Evolutionary conservation across 2,113 vertebrate species (phyloP), one percentile per base, ranked within the genome.

Genomic region (Hymenochirus boettgeri): DNA sequence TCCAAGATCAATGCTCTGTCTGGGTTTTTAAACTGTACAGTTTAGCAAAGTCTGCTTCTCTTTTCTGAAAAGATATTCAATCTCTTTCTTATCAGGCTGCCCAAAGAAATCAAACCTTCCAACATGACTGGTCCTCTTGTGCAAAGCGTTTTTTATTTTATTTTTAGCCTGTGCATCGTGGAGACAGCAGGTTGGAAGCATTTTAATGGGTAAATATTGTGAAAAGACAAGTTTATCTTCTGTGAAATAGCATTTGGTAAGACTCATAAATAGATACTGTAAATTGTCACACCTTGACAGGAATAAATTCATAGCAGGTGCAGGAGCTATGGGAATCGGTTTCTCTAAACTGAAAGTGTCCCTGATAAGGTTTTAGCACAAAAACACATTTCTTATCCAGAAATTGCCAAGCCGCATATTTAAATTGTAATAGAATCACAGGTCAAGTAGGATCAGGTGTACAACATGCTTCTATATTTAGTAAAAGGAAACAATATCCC

Each of bases 41-140:
- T 9, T 60, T 39, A 69, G 53, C 23, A 18, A 25, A 52, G 19
- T 29, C 26, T 25, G 37, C 24, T 19, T 35, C 31, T 50, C 25
- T 10, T 53, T 25, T 53, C 45, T 42, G 48, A 69, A 60, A 57
- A 39, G 56, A 69, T 69, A 53, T 60, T 24, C 50, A 60, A 69
- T 69, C 65, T 60, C 23, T 42, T 45, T 12, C 47, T 53, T 60
- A 69, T 18, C 13, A 21, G 42, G 51, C 23, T 23, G 1, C 9
- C 15, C 26, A 6, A 56, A 24, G 54, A 58, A 37, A 57, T 55
- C 17, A 9, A 42, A 63, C 45, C 39, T 3, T 17, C 37, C 10
- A 5, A 15, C 15, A 1, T 4, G 4, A 17, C 37, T 39, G 37
- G 12, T 15, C 7, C n/a, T 42, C 15, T 17, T 6, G 39, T 42